These are phyloP conservation scores for Gorsachius goisagi DNA, from an alignment of 2,113 vertebrate genomes.

Conservation along the genomic window DNA sequence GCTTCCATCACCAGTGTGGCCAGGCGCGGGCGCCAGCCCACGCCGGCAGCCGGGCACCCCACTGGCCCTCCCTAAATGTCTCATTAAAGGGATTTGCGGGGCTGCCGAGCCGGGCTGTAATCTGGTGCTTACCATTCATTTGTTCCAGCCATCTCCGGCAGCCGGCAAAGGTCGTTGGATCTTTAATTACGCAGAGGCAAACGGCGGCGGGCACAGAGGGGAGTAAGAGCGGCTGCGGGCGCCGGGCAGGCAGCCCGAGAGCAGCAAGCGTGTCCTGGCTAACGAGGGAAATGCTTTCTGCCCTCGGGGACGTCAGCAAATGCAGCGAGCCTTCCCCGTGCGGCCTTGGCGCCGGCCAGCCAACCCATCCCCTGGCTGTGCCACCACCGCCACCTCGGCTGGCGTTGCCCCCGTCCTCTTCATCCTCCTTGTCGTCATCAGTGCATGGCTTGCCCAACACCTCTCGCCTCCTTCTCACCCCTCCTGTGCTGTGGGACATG, in stretches of 20 bases:
- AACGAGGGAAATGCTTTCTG: not conserved
- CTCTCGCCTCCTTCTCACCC: rapidly evolving
- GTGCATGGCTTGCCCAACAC: too few species aligned
- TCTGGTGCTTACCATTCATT: not conserved
- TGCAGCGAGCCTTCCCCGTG: not conserved
- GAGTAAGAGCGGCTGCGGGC: not conserved
- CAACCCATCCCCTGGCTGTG: not conserved
- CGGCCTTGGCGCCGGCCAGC: rapidly evolving
- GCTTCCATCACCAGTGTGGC: not conserved
- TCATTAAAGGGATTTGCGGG: slow-evolving; percentile 21
- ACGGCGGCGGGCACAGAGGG: not conserved
- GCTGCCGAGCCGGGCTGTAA: not conserved
- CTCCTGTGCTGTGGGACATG: not conserved
- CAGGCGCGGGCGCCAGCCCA: not conserved
- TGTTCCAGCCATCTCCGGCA: not conserved
- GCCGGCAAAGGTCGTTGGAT: not conserved
- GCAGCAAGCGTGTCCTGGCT: not conserved
- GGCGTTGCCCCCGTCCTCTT: not conserved
- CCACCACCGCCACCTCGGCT: rapidly evolving
- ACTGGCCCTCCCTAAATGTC: not conserved
- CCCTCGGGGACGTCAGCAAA: not conserved
- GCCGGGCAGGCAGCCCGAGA: not conserved
- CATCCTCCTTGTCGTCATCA: rapidly evolving
- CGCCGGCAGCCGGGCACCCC: not conserved
- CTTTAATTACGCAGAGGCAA: slow-evolving; percentile 16